Evolutionary conservation across 1,140 invertebrate species (phyloP).

Genomic region (Drosophila melanica): DNA sequence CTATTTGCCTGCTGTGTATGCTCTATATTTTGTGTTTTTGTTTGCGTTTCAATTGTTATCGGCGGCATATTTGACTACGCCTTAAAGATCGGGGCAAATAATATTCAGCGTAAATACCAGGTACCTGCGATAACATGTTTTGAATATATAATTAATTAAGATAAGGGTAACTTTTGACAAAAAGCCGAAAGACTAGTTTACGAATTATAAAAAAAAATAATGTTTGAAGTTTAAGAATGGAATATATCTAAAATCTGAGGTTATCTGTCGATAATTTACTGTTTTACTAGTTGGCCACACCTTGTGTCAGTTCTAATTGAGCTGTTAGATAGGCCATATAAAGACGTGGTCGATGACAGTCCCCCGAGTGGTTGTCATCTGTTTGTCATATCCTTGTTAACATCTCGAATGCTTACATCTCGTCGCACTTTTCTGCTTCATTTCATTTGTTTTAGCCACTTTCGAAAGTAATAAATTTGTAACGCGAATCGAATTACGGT

Average conservation of each 20-base stretch:
- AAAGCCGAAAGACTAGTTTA: conserved; percentile 1
- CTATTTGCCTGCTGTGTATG: conserved; percentile 17
- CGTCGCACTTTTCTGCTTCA: conserved; percentile 42
- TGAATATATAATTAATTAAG: conserved; percentile 52
- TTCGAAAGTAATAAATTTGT: conserved; percentile 73
- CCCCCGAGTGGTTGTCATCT: conserved; percentile 51
- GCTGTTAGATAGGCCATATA: conserved; percentile 48
- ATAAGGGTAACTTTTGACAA: conserved; percentile 22
- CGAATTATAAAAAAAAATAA: neutral
- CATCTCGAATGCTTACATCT: conserved; percentile 6
- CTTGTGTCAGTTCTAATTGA: conserved; percentile 53
- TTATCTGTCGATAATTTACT: conserved; percentile 59
- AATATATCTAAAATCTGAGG: conserved; percentile 11
- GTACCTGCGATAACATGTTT: conserved; percentile 53
- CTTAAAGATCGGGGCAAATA: conserved; percentile 41
- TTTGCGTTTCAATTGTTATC: conserved; percentile 48
- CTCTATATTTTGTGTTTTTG: conserved; percentile 12
- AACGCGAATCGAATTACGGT: conserved; percentile 59
- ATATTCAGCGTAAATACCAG: conserved; percentile 57
- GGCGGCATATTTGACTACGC: conserved; percentile 41
- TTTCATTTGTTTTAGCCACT: conserved; percentile 51
- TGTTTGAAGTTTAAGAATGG: too few relatives aligned
- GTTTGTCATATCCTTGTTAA: conserved; percentile 68
- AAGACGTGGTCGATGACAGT: conserved; percentile 42
- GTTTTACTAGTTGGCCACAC: conserved; percentile 20